These are phyloP conservation scores for Camponotus fellah DNA, from an alignment of 2,888 invertebrate genomes.

Conservation along the genomic window DNA sequence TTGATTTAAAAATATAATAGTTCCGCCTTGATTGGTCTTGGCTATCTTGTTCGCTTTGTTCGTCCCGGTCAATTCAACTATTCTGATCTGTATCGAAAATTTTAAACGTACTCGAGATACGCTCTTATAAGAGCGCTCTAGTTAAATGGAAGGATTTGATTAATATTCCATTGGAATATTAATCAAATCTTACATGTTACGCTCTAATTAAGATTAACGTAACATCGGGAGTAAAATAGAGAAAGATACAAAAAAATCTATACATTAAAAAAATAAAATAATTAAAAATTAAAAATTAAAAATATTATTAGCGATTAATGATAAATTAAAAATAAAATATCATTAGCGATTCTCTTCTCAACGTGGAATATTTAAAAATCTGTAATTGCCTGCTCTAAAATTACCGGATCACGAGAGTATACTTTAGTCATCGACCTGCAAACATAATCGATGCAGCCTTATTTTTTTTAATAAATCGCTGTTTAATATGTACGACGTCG, in stretches of 20 bases:
- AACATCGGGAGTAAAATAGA: not conserved
- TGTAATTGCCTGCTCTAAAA: slow-evolving; percentile 39
- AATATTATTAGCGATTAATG: too few species aligned
- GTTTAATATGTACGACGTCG: slow-evolving; percentile 68
- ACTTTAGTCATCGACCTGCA: slow-evolving; percentile 51
- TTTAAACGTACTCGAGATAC: slow-evolving; percentile 11
- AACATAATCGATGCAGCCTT: slow-evolving; percentile 60
- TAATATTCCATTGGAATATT: too few species aligned
- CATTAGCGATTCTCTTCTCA: not conserved
- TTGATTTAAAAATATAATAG: slow-evolving; percentile 27
- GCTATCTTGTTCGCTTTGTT: slow-evolving; percentile 2
- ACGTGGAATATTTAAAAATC: slow-evolving; percentile 2
- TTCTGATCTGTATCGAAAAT: not conserved
- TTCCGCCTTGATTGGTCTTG: not conserved
- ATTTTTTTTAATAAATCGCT: slow-evolving; percentile 56
- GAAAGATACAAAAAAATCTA: not conserved
- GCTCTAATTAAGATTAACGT: not conserved
- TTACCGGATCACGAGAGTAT: slow-evolving; percentile 39
- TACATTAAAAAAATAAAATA: not conserved
- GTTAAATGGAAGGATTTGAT: not conserved
- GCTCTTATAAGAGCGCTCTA: not conserved
- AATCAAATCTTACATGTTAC: not conserved
- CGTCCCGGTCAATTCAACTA: not conserved
- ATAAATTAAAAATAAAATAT: not conserved
- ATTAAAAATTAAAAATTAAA: not conserved